Evolutionary conservation across 35 echinoderm and acorn worm genomes (phyloP).

Genomic region (Ptychodera flava): DNA sequence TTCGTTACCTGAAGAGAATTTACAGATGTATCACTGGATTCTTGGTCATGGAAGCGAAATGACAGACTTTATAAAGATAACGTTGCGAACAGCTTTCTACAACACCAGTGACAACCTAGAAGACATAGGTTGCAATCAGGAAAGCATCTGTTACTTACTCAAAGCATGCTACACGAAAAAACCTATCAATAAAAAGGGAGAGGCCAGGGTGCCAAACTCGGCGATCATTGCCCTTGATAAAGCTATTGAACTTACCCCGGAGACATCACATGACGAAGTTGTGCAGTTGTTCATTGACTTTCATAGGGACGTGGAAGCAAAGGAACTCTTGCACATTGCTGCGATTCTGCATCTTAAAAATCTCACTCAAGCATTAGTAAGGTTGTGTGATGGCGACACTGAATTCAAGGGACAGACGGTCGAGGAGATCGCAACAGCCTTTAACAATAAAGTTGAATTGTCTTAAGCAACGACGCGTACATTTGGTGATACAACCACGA

Average conservation of each 20-base stretch:
- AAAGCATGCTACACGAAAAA: neutral
- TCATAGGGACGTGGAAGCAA: neutral
- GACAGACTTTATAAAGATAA: neutral
- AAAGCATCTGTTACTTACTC: neutral
- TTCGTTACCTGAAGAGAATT: neutral
- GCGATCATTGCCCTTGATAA: neutral
- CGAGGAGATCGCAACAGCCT: neutral
- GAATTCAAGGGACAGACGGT: neutral
- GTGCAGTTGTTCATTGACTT: neutral
- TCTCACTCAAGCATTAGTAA: neutral
- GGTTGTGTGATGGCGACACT: neutral
- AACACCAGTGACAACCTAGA: neutral
- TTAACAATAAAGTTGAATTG: too few species aligned
- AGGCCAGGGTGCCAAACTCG: neutral
- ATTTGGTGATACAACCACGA: too few species aligned
- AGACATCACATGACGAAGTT: neutral
- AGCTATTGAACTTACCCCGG: neutral
- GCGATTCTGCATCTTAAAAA: neutral
- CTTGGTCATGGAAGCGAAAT: neutral
- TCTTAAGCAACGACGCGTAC: too few species aligned
- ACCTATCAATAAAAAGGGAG: too few species aligned
- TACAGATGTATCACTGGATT: neutral
- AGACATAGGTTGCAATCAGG: neutral
- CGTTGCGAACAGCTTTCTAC: neutral
- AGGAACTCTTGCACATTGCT: neutral